phyloP scores from a whole-genome alignment of 2,797 vertebrate species.

The Oophaga sylvatica region DNA sequence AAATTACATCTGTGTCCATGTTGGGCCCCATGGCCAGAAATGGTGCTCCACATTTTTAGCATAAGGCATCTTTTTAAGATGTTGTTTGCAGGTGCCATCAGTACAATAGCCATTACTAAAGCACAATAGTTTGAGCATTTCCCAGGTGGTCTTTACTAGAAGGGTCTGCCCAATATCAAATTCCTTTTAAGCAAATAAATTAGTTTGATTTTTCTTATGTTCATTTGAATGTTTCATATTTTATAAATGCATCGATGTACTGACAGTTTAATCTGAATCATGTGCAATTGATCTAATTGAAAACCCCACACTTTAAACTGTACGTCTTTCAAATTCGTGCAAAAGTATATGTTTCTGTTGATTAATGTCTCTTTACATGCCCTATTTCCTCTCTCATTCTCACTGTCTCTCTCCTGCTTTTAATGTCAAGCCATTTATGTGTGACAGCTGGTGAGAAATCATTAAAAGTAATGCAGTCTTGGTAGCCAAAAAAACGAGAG shows the following conservation, averaged over 20 bases:
- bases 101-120: neutral
- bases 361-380: constrained; percentile 68
- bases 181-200: neutral
- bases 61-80: neutral
- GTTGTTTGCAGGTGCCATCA: neutral
- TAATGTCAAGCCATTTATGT: constrained; percentile 71
- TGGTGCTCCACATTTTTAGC: neutral
- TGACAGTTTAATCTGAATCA: neutral
- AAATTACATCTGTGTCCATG: neutral
- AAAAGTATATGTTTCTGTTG: constrained; percentile 63
- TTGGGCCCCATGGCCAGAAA: neutral
- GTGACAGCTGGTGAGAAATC: constrained; percentile 74
- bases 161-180: neutral
- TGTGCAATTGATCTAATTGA: constrained; percentile 34
- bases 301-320: constrained; percentile 22
- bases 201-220: neutral
- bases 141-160: neutral
- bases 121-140: neutral
- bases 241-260: neutral
- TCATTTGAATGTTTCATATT: neutral
- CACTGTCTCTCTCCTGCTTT: constrained; percentile 64
- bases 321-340: constrained; percentile 30
- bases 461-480: constrained; percentile 75
- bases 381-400: constrained; percentile 61
- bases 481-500: constrained; percentile 73